These are phyloP conservation scores for Cephus nigrinus DNA, from an alignment of 2,888 invertebrate species.

Conservation along the genomic window DNA sequence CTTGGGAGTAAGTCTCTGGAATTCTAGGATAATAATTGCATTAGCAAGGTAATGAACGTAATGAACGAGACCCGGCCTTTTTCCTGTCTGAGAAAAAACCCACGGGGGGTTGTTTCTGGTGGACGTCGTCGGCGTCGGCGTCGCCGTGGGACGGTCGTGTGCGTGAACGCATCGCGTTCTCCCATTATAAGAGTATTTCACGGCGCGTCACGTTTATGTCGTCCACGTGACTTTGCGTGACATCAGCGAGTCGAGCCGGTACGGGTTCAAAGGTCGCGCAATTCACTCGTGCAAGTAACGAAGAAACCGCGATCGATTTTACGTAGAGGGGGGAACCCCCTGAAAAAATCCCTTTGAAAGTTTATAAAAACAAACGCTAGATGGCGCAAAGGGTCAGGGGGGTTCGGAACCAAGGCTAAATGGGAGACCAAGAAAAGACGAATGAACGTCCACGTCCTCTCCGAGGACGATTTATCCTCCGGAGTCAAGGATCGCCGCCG, in stretches of 20 bases:
- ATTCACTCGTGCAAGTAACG: constrained; percentile 44
- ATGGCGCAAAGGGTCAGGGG: background rate
- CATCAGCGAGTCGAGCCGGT: constrained; percentile 43
- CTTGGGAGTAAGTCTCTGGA: background rate
- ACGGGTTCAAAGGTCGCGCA: constrained; percentile 47
- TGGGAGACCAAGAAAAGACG: background rate
- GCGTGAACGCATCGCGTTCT: constrained; percentile 49
- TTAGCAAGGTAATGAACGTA: constrained; percentile 55
- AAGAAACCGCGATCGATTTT: constrained; percentile 32
- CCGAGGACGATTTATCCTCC: background rate
- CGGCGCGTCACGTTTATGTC: constrained; percentile 62
- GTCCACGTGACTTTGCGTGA: constrained; percentile 59
- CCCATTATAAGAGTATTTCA: constrained; percentile 62
- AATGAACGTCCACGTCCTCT: background rate
- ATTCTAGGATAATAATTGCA: constrained; percentile 50
- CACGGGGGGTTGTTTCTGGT: background rate
- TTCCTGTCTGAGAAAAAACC: background rate
- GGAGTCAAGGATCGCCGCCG: background rate
- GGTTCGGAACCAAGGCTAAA: background rate
- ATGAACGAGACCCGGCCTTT: background rate
- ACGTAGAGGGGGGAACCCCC: constrained; percentile 24
- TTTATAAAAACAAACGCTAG: background rate
- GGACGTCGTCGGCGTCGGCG: constrained; percentile 7
- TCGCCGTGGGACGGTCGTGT: constrained; percentile 23
- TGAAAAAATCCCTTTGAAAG: constrained; percentile 21